phyloP scores from a whole-genome alignment of 2,797 vertebrate species.

The Buphagus erythrorhynchus region DNA sequence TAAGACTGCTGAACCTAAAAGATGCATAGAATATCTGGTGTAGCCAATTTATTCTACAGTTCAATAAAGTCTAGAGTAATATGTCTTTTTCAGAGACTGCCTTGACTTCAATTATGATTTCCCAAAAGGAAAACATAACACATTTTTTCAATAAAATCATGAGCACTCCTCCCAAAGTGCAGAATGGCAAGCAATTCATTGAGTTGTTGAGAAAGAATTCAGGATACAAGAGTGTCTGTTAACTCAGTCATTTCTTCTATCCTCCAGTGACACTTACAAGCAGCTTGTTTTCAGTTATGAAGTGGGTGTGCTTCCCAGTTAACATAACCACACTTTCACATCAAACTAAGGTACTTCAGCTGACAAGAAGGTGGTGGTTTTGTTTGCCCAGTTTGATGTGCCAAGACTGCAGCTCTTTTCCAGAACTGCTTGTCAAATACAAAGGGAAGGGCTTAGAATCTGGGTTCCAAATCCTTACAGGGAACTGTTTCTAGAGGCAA shows the following conservation, averaged over 20 bases:
- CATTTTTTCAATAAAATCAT: slow-evolving; percentile 56
- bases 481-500: neutral
- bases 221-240: neutral
- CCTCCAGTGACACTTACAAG: slow-evolving; percentile 34
- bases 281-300: neutral
- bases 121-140: slow-evolving; percentile 25
- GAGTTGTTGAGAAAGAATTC: slow-evolving; percentile 56
- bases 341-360: neutral
- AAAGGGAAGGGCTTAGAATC: neutral
- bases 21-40: neutral
- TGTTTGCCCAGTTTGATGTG: neutral
- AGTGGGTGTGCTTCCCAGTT: neutral
- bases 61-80: neutral
- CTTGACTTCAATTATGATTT: slow-evolving; percentile 20
- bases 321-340: neutral
- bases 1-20: neutral
- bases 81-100: slow-evolving; percentile 12
- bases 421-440: neutral
- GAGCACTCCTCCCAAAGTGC: slow-evolving; percentile 32
- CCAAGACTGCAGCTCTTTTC: neutral
- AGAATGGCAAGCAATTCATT: slow-evolving; percentile 32
- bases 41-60: neutral
- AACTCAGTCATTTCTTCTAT: slow-evolving; percentile 29
- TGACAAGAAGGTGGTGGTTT: neutral
- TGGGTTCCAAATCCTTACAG: neutral